Percentiles rank a stretch among this genome's conserved stretches.
phyloP scores from a whole-genome alignment of 2,888 invertebrate species.

The Scaptomyza parva region DNA sequence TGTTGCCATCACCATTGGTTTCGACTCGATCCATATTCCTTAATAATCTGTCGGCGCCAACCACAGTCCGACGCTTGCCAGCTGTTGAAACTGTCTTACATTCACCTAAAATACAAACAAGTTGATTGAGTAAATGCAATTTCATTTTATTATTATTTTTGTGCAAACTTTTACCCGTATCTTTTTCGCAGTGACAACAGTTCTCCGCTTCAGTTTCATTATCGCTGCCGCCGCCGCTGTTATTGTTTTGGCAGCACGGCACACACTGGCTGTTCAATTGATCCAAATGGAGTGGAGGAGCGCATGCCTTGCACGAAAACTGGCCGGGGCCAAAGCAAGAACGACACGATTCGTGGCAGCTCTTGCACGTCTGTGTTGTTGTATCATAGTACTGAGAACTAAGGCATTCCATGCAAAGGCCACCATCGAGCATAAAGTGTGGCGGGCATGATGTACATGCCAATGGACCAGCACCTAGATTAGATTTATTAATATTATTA shows the following conservation, averaged over 20 bases:
- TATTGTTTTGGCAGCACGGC: conserved; percentile 88
- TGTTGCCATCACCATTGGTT: conserved; percentile 38
- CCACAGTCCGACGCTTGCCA: conserved; percentile 89
- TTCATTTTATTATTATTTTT: neutral
- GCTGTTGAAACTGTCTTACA: conserved; percentile 91
- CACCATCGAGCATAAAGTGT: conserved; percentile 90
- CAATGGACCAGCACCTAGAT: conserved; percentile 89
- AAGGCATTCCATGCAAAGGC: conserved; percentile 91
- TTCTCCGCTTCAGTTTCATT: conserved; percentile 86
- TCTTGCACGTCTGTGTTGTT: conserved; percentile 88
- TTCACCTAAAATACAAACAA: conserved; percentile 86
- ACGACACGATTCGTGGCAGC: conserved; percentile 88
- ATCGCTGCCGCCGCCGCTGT: conserved; percentile 69
- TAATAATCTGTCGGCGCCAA: conserved; percentile 51
- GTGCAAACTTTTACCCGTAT: conserved; percentile 48
- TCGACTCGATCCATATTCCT: conserved; percentile 28
- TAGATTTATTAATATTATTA: neutral
- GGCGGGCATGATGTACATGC: conserved; percentile 90
- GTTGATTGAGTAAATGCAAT: neutral
- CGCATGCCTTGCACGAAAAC: conserved; percentile 89
- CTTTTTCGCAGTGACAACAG: conserved; percentile 61
- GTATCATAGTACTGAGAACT: conserved; percentile 90
- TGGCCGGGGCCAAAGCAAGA: conserved; percentile 89
- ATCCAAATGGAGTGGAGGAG: conserved; percentile 88
- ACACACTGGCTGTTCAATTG: conserved; percentile 91